Percentiles rank a stretch among this genome's conserved stretches.
Conservation (phyloP, 2,888 invertebrate genomes). For the Dryococelus australis region DNA sequence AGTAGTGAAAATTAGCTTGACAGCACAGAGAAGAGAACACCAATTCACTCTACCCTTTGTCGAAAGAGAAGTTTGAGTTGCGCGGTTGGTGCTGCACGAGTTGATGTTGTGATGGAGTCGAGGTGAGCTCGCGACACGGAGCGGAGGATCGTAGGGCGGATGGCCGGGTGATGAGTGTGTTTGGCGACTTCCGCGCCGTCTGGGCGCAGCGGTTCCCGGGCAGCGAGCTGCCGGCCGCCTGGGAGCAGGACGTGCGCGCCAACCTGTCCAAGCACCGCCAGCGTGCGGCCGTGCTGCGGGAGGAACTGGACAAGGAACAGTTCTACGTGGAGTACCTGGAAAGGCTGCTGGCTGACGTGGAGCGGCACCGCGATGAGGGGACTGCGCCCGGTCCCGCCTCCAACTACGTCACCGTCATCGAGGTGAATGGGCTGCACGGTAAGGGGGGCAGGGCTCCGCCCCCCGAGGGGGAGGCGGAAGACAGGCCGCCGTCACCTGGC, state of each 20-base stretch:
- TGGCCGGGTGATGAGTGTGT: constrained; percentile 71
- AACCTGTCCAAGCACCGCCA: constrained; percentile 89
- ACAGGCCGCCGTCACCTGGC: too few species aligned
- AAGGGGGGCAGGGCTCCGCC: too few species aligned
- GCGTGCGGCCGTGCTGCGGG: constrained; percentile 80
- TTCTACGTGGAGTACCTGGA: constrained; percentile 91
- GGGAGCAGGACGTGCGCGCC: constrained; percentile 92
- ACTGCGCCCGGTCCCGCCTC: constrained; percentile 57
- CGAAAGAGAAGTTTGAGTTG: not conserved
- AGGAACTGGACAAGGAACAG: constrained; percentile 89
- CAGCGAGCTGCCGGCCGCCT: constrained; percentile 87
- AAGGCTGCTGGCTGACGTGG: constrained; percentile 83
- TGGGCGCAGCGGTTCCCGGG: constrained; percentile 92
- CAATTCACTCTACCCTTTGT: too few species aligned
- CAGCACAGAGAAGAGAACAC: too few species aligned
- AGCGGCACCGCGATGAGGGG: constrained; percentile 68
- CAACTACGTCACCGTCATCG: constrained; percentile 87
- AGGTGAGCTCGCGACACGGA: not conserved
- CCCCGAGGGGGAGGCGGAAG: too few species aligned
- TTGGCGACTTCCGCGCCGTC: constrained; percentile 89
- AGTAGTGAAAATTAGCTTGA: too few species aligned
- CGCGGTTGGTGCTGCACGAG: not conserved
- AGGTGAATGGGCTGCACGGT: constrained; percentile 74
- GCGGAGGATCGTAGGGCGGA: not conserved
- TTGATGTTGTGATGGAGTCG: not conserved